Evolutionary conservation across 2,113 vertebrate species (phyloP).

Genomic region (Perca fluviatilis): DNA sequence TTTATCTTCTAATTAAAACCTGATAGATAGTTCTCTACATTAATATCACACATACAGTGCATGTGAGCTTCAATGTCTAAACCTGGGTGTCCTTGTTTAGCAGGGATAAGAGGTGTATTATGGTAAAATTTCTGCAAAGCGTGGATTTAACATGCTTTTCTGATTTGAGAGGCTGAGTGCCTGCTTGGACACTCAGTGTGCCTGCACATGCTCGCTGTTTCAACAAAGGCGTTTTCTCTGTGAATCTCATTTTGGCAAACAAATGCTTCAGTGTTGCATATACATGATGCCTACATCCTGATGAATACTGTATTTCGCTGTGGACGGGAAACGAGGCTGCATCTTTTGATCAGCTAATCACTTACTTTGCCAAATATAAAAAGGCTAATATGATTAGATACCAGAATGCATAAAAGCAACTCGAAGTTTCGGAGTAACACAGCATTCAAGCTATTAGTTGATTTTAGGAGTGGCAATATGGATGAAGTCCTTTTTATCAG

Average conservation of each 20-base stretch:
- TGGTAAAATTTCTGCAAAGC: constrained; percentile 43
- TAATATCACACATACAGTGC: constrained; percentile 46
- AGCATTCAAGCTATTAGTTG: neutral
- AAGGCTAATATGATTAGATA: constrained; percentile 27
- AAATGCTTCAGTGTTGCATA: constrained; percentile 22
- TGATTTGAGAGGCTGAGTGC: constrained; percentile 31
- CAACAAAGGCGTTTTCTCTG: constrained; percentile 41
- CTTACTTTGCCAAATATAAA: constrained; percentile 23
- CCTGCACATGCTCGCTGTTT: constrained; percentile 17
- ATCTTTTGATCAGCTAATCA: constrained; percentile 38
- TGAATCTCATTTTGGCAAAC: constrained; percentile 41
- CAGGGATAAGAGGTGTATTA: constrained; percentile 51
- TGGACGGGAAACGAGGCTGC: constrained; percentile 11
- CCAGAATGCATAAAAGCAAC: constrained; percentile 1
- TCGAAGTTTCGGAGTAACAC: neutral
- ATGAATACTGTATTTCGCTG: constrained; percentile 30
- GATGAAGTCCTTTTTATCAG: neutral
- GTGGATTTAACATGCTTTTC: constrained; percentile 53
- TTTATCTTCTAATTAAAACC: constrained; percentile 83
- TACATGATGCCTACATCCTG: constrained; percentile 35
- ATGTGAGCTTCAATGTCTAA: constrained; percentile 25
- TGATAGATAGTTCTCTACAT: constrained; percentile 52
- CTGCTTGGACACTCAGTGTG: constrained; percentile 12
- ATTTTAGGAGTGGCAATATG: neutral
- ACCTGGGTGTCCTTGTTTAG: constrained; percentile 50